A percentile compares a stretch with the other conserved stretches of the same genome.
These are phyloP conservation scores for Clarias pachynema DNA, from an alignment of 2,797 vertebrate genomes.

Conservation along the genomic window DNA sequence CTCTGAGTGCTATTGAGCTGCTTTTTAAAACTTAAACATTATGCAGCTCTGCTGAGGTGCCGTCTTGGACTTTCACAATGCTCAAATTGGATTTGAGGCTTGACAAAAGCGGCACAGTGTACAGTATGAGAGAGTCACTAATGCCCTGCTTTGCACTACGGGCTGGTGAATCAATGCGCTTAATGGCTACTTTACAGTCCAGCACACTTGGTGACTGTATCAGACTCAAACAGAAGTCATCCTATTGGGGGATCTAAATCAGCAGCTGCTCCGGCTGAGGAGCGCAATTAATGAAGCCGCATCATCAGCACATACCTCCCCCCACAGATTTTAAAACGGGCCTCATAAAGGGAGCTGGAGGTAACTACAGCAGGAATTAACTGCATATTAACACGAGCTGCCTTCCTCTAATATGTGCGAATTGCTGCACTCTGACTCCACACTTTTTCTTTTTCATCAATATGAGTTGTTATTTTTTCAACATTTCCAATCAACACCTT, in stretches of 20 bases:
- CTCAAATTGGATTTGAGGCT: constrained; percentile 51
- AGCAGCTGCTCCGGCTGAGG: constrained; percentile 69
- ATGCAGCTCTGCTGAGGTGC: constrained; percentile 28
- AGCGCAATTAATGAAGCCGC: constrained; percentile 70
- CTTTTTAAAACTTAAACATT: constrained; percentile 29
- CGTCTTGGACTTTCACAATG: constrained; percentile 35
- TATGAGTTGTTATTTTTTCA: neutral
- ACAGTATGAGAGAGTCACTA: constrained; percentile 29
- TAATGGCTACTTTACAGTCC: constrained; percentile 65
- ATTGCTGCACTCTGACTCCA: constrained; percentile 43
- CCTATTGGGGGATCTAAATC: constrained; percentile 68
- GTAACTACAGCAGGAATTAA: constrained; percentile 65
- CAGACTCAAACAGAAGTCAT: constrained; percentile 68
- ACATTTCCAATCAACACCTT: neutral
- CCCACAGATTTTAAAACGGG: constrained; percentile 62
- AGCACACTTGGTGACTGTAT: constrained; percentile 60
- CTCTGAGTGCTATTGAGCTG: constrained; percentile 33
- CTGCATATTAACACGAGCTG: constrained; percentile 58
- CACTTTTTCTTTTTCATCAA: neutral
- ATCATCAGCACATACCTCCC: constrained; percentile 63
- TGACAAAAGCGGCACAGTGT: constrained; percentile 39
- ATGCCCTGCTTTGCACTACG: constrained; percentile 40
- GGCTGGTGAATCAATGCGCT: constrained; percentile 58
- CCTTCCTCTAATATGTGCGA: constrained; percentile 59
- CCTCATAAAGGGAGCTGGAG: constrained; percentile 68